phyloP scores from a whole-genome alignment of 1,140 invertebrate genomes.

The Goniozus legneri region DNA sequence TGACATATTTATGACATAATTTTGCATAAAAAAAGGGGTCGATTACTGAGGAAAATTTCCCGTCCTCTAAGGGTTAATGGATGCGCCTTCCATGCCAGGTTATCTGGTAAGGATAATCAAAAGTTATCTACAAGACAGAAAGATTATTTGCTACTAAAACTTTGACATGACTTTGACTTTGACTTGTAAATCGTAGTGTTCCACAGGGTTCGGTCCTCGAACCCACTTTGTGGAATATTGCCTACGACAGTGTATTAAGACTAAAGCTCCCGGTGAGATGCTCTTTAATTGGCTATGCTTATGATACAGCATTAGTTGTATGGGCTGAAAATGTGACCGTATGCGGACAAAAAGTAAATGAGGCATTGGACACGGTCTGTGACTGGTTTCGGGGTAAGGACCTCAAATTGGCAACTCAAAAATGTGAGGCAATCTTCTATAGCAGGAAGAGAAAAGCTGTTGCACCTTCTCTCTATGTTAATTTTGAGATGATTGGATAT shows the following conservation, averaged over 20 bases:
- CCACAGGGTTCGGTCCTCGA: neutral
- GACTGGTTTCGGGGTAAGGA: neutral
- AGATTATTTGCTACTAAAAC: neutral
- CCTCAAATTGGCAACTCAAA: neutral
- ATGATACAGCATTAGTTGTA: constrained; percentile 30
- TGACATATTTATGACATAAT: no score
- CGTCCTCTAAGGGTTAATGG: no score
- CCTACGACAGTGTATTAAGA: constrained; percentile 24
- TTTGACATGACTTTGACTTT: neutral
- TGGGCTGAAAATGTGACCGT: neutral
- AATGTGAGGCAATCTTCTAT: neutral
- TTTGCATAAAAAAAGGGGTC: no score
- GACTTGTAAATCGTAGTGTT: neutral
- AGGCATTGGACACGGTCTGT: neutral
- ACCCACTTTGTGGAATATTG: neutral
- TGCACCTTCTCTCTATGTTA: neutral
- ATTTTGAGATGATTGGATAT: no score
- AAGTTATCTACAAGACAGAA: neutral
- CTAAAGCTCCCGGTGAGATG: constrained; percentile 19
- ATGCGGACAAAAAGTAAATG: neutral
- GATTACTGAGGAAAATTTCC: no score
- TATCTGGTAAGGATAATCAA: neutral
- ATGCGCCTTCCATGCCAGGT: neutral
- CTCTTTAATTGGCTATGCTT: constrained; percentile 26
- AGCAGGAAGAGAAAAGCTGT: neutral